Conservation (phyloP, 2,888 invertebrate genomes). For the Dryomyza anilis region DNA sequence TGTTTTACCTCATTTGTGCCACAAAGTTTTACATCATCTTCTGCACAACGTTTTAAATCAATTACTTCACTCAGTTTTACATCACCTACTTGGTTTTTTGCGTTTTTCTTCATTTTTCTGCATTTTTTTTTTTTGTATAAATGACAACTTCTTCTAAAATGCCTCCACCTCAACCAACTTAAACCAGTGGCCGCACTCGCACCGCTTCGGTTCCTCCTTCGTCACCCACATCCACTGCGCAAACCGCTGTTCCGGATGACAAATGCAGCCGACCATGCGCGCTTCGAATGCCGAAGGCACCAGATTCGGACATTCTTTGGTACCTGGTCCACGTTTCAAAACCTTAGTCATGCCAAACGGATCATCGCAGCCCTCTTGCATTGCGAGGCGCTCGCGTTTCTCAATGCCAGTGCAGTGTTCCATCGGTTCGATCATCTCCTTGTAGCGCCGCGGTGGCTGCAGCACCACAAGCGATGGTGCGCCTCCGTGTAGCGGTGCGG, state of each 20-base stretch:
- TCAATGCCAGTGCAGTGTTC: conserved; percentile 10
- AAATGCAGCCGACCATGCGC: conserved; percentile 91
- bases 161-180: conserved; percentile 79
- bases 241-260: conserved; percentile 65
- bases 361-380: background rate
- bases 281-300: conserved; percentile 89
- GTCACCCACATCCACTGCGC: conserved; percentile 96
- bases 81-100: background rate
- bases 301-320: conserved; percentile 81
- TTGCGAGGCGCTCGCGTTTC: conserved; percentile 16
- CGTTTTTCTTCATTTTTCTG: background rate
- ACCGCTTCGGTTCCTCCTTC: conserved; percentile 84
- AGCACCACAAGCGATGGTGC: background rate
- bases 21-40: no score
- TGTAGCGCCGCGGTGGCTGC: background rate
- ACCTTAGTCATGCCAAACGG: background rate
- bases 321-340: conserved; percentile 78
- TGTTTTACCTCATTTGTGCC: no score
- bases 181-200: conserved; percentile 96
- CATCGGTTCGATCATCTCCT: conserved; percentile 9
- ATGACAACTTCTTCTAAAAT: conserved; percentile 62
- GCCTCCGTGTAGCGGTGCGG: no score
- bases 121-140: background rate
- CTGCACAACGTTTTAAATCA: no score
- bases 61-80: no score